These are phyloP conservation scores for Psix sp. DNA, from an alignment of 1,140 invertebrate species.

Conservation along the genomic window DNA sequence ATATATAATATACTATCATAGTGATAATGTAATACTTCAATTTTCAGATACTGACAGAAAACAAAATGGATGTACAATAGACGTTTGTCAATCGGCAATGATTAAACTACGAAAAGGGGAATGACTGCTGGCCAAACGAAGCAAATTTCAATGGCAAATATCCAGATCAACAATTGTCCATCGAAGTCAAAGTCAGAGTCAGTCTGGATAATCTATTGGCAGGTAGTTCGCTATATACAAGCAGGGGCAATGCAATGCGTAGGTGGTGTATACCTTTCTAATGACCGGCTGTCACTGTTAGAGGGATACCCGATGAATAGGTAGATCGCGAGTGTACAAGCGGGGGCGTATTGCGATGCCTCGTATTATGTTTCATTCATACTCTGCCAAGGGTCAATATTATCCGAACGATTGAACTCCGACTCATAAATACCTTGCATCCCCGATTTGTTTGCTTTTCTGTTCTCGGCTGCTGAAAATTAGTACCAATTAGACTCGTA, in stretches of 20 bases:
- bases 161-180: slow-evolving; percentile 8
- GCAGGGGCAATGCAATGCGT: slow-evolving; percentile 41
- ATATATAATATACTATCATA: too few species aligned
- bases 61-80: too few species aligned
- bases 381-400: slow-evolving; percentile 61
- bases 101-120: slow-evolving; percentile 41
- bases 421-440: slow-evolving; percentile 50
- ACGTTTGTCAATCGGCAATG: too few species aligned
- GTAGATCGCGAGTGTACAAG: slow-evolving; percentile 37
- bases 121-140: slow-evolving; percentile 31
- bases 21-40: too few species aligned
- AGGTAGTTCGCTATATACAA: slow-evolving; percentile 42
- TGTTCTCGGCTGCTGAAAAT: slow-evolving; percentile 57
- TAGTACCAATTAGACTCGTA: slow-evolving; percentile 63
- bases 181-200: slow-evolving; percentile 39
- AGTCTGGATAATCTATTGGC: slow-evolving; percentile 48
- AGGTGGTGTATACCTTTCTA: slow-evolving; percentile 62
- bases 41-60: too few species aligned
- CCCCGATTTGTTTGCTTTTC: slow-evolving; percentile 62
- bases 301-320: slow-evolving; percentile 59
- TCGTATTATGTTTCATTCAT: slow-evolving; percentile 62
- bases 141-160: slow-evolving; percentile 30
- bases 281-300: slow-evolving; percentile 64
- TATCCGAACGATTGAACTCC: slow-evolving; percentile 59
- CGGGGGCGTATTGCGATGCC: slow-evolving; percentile 58